Percentiles rank a stretch among this genome's conserved stretches.
Evolutionary conservation across 2,113 vertebrate genomes (phyloP).

Genomic region (Etheostoma cragini): DNA sequence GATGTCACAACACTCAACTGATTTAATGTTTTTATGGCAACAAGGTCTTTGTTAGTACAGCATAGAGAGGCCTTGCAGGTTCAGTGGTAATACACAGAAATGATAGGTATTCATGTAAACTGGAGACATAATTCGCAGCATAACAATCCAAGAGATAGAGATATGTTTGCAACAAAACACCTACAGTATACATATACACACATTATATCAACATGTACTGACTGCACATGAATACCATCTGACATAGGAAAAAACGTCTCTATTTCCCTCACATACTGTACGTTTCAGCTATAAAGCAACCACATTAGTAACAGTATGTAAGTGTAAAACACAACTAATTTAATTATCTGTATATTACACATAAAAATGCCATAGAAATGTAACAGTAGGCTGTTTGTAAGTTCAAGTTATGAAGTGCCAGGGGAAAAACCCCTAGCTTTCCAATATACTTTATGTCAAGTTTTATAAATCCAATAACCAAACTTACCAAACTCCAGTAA

Average conservation of each 20-base stretch:
- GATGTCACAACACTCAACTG: conserved; percentile 35
- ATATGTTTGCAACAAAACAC: conserved; percentile 6
- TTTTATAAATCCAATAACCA: conserved; percentile 28
- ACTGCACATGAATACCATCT: neutral
- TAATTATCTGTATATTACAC: neutral
- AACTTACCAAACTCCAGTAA: conserved; percentile 72
- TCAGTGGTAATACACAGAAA: neutral
- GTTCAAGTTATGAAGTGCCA: neutral
- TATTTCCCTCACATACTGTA: neutral
- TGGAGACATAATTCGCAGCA: neutral
- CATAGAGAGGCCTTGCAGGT: neutral
- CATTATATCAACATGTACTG: neutral
- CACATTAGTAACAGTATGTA: neutral
- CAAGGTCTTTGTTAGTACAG: neutral
- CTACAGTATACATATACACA: neutral
- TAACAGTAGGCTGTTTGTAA: neutral
- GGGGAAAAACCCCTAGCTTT: neutral
- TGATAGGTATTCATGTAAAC: neutral
- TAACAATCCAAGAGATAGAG: neutral
- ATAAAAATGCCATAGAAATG: neutral
- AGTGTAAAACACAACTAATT: neutral
- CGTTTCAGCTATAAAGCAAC: neutral
- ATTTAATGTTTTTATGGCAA: conserved; percentile 34
- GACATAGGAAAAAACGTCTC: neutral
- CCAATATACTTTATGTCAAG: neutral